Percentiles rank a stretch among this genome's conserved stretches.
Evolutionary conservation across 2,888 invertebrate species (phyloP).

Genomic region (Ornithoptera priamus): DNA sequence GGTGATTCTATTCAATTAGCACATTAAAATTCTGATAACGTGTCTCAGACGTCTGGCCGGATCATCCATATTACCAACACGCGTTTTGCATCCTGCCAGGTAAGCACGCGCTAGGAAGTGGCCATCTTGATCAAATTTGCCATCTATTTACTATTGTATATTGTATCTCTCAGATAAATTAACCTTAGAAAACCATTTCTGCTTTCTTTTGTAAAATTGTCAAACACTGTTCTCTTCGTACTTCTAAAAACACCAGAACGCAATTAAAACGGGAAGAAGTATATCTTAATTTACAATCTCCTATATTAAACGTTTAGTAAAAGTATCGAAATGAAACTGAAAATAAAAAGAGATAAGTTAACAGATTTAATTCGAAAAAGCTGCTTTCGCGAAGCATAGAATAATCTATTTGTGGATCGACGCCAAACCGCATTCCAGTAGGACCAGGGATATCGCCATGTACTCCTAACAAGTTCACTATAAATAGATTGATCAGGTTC

Average conservation of each 20-base stretch:
- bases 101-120: constrained; percentile 61
- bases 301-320: too few relatives aligned
- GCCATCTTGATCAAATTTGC: constrained; percentile 45
- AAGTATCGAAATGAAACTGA: not conserved
- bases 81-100: constrained; percentile 63
- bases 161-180: not conserved
- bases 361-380: constrained; percentile 35
- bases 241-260: too few relatives aligned
- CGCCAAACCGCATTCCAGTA: constrained; percentile 74
- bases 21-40: constrained; percentile 72
- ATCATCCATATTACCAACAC: constrained; percentile 69
- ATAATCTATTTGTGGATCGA: constrained; percentile 67
- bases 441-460: constrained; percentile 68
- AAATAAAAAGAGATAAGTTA: not conserved
- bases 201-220: too few relatives aligned
- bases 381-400: constrained; percentile 51
- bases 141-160: not conserved
- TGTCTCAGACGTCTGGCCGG: constrained; percentile 58
- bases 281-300: too few relatives aligned
- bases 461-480: constrained; percentile 57
- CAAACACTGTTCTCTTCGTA: too few relatives aligned
- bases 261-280: too few relatives aligned
- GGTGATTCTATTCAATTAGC: constrained; percentile 69
- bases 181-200: not conserved
- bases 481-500: constrained; percentile 60